Conservation (phyloP, 2,888 invertebrate species). For the Perithous albicinctus region DNA sequence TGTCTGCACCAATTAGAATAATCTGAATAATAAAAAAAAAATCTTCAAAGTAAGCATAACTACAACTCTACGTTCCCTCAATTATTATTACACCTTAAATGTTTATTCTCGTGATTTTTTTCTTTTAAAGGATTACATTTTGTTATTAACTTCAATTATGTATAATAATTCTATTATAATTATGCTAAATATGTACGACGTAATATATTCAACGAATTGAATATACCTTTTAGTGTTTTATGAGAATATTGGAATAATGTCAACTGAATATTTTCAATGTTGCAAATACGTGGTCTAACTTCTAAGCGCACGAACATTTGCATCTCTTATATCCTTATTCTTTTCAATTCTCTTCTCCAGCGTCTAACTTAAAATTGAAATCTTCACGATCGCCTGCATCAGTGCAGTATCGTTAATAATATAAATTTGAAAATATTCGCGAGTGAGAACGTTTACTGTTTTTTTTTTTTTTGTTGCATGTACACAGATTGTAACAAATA, state of each 20-base stretch:
- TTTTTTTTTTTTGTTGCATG: conserved; percentile 7
- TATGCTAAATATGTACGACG: conserved; percentile 61
- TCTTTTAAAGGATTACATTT: conserved; percentile 63
- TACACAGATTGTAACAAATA: conserved; percentile 52
- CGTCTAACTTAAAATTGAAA: conserved; percentile 1
- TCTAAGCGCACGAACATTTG: conserved; percentile 39
- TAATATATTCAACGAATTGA: conserved; percentile 51
- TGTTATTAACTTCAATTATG: conserved; percentile 57
- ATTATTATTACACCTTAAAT: conserved; percentile 29
- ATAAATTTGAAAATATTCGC: conserved; percentile 62
- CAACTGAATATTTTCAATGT: conserved; percentile 59
- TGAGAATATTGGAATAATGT: conserved; percentile 63
- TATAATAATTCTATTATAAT: conserved; percentile 66
- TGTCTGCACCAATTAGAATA: too few relatives aligned
- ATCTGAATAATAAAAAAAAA: too few relatives aligned
- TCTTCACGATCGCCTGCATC: conserved; percentile 6
- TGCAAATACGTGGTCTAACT: conserved; percentile 50
- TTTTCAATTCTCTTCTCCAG: background rate
- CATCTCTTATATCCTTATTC: conserved; percentile 5
- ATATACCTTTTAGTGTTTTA: conserved; percentile 45
- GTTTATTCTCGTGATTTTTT: conserved; percentile 52
- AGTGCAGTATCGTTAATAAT: conserved; percentile 26
- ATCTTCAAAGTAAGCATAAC: background rate
- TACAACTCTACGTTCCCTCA: background rate
- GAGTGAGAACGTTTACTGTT: background rate